phyloP scores from a whole-genome alignment of 2,888 invertebrate species.

The Hoplodrina blanda region DNA sequence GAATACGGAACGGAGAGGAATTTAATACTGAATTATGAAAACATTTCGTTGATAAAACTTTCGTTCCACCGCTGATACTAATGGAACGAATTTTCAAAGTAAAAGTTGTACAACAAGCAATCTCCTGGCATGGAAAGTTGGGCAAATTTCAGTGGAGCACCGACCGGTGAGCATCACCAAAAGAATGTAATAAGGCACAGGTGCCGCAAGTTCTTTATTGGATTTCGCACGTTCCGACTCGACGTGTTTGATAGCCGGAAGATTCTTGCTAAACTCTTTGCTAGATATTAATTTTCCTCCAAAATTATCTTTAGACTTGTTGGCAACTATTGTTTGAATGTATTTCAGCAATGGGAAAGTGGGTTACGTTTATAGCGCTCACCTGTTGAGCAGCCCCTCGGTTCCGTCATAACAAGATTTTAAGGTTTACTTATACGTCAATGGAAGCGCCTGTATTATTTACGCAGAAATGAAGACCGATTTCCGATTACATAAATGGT shows the following conservation, averaged over 20 bases:
- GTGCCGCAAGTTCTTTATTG: constrained; percentile 89
- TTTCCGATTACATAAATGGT: constrained; percentile 21
- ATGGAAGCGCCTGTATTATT: constrained; percentile 34
- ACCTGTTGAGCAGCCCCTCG: constrained; percentile 52
- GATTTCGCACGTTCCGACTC: constrained; percentile 88
- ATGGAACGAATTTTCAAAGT: constrained; percentile 87
- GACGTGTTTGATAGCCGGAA: constrained; percentile 89
- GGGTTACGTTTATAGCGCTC: constrained; percentile 51
- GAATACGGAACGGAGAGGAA: constrained; percentile 67
- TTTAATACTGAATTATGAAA: constrained; percentile 78
- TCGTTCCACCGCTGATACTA: constrained; percentile 82
- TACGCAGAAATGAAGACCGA: constrained; percentile 20
- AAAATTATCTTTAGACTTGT: constrained; percentile 75
- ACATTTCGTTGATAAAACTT: constrained; percentile 79
- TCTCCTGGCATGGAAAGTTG: constrained; percentile 86
- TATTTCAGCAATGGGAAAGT: constrained; percentile 45
- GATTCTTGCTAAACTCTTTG: constrained; percentile 89
- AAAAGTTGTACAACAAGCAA: constrained; percentile 88
- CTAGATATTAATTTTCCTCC: constrained; percentile 82
- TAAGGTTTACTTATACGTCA: constrained; percentile 39
- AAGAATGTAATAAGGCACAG: constrained; percentile 90
- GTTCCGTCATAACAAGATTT: constrained; percentile 49
- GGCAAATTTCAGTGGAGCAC: constrained; percentile 80
- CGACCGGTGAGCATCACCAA: constrained; percentile 83
- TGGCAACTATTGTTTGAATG: constrained; percentile 49